These are phyloP conservation scores for Brachyptera risi DNA, from an alignment of 2,888 invertebrate species.

Conservation along the genomic window DNA sequence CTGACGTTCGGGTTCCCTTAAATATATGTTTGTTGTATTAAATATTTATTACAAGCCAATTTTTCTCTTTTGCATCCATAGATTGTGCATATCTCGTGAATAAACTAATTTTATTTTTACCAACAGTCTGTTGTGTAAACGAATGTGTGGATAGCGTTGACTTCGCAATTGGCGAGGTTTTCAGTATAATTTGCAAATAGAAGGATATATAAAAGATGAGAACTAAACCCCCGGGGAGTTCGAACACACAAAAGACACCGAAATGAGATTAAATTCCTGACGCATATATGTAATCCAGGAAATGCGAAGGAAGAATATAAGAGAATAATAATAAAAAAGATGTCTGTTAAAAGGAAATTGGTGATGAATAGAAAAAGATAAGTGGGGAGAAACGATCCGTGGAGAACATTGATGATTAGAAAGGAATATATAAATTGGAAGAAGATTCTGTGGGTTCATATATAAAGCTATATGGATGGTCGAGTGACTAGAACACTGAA, in stretches of 20 bases:
- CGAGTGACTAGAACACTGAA: too few species aligned
- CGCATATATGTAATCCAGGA: neutral
- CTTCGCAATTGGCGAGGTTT: too few species aligned
- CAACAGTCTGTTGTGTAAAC: too few species aligned
- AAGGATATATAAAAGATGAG: neutral
- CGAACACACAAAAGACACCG: conserved; percentile 14
- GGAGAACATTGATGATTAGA: neutral
- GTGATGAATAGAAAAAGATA: conserved; percentile 27
- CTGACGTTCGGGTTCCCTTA: too few species aligned
- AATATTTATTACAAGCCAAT: too few species aligned
- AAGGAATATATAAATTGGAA: neutral
- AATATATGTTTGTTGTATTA: too few species aligned
- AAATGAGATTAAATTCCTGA: conserved; percentile 10
- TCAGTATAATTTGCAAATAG: neutral
- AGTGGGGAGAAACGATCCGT: neutral
- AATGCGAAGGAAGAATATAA: neutral
- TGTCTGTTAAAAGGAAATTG: conserved; percentile 27
- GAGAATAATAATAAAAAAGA: conserved; percentile 2
- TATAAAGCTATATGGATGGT: too few species aligned
- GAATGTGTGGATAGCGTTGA: too few species aligned
- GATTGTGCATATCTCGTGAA: too few species aligned
- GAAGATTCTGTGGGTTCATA: too few species aligned
- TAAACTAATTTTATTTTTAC: too few species aligned
- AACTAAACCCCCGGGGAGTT: neutral
- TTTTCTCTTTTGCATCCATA: too few species aligned